These are phyloP conservation scores for Sapajus apella DNA, from an alignment of 2,113 vertebrate genomes.

Conservation along the genomic window DNA sequence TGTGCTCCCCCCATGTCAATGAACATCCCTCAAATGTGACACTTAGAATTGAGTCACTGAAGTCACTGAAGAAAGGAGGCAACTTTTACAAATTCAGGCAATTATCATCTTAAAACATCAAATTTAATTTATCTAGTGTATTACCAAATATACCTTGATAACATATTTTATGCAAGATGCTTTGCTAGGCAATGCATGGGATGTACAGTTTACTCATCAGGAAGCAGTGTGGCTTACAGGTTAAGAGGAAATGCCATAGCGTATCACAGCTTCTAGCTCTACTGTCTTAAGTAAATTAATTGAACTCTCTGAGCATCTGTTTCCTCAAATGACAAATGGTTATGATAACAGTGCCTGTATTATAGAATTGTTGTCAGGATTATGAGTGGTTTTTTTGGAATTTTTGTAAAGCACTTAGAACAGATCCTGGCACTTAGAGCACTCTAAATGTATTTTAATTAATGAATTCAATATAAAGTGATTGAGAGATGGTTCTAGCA, in stretches of 20 bases:
- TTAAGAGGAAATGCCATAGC: neutral
- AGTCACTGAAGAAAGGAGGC: neutral
- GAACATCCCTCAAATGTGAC: neutral
- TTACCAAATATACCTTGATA: neutral
- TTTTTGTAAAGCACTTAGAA: constrained; percentile 2
- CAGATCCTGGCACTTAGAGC: neutral
- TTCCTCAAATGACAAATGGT: neutral
- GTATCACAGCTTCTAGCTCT: neutral
- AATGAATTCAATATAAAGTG: neutral
- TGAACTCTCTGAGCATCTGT: neutral
- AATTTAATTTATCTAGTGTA: neutral
- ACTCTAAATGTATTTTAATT: neutral
- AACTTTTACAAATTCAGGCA: neutral
- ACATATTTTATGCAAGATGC: neutral
- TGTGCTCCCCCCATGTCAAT: neutral
- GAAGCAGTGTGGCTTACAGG: neutral
- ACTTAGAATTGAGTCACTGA: neutral
- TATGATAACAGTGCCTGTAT: neutral
- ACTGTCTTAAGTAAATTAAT: neutral
- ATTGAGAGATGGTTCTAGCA: neutral
- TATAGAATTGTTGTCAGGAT: neutral
- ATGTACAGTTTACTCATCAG: neutral
- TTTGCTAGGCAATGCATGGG: neutral
- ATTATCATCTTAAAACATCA: constrained; percentile 6
- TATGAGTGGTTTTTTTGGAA: neutral